Evolutionary conservation across 2,797 vertebrate genomes (phyloP), one percentile per base, ranked within the genome.

Genomic region (Aotus griseimembra): DNA sequence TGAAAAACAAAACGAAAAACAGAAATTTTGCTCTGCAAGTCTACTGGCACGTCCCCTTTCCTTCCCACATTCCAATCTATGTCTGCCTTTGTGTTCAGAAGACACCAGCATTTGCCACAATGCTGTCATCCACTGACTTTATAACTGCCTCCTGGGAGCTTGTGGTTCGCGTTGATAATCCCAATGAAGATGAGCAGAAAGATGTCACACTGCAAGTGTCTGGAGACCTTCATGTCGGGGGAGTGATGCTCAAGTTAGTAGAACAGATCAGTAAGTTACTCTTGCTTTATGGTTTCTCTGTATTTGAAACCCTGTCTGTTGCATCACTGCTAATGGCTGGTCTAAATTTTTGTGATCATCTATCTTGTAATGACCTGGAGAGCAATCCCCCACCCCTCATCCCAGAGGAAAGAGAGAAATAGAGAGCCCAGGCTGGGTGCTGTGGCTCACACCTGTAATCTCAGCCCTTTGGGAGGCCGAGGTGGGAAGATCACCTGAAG

Each of bases 161-260:
- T 52, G 46, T 95, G 1, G 98, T 99, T 90, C 98, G 96, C 70
- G 99, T 99, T 94, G 99, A 99, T 97, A 99, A 99, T 93, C 99
- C 98, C 13, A 93, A 98, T 12, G 98, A 99, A 92, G 98, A 98
- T 0, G 98, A 99, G 89, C 93, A 97, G 92, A 99, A 99, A 97
- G 98, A 98, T 33, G 95, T 99, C 88, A 98, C 92, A 1, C 98
- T 99, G 92, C 98, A 96, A 90, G 99, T 99, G 95, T 99, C 99
- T 1, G 99, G 99, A 80, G 99, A 99, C 97, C 99, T 99, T 96
- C 99, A 99, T 91, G 94, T 99, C 8, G 99, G 99, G 89, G 99
- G 99, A 93, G 98, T 99, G 97, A 99, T 99, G 99, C 99, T 99
- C 57, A 99, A 99, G 97, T 98, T 99, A 97, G 99, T 99, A 98